Conservation (phyloP, 2,113 vertebrate species). For the Oncorhynchus kisutch region DNA sequence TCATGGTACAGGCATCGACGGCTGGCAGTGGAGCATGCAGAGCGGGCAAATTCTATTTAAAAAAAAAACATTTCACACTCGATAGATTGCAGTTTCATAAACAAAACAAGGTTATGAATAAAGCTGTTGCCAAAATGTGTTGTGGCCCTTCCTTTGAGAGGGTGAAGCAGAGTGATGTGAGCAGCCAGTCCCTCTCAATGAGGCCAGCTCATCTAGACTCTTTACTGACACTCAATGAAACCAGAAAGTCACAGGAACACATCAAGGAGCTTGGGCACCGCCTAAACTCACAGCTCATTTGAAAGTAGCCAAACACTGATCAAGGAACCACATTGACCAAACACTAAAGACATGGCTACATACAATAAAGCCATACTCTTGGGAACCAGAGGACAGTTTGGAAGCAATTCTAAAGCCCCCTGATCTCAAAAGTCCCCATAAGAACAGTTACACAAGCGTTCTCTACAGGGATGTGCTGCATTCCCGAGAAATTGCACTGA, state of each 20-base stretch:
- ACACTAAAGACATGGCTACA: no score
- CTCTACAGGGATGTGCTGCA: no score
- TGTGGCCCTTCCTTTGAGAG: background rate
- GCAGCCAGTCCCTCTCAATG: background rate
- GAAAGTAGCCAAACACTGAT: no score
- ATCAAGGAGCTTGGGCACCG: no score
- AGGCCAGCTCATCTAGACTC: background rate
- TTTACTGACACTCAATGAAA: background rate
- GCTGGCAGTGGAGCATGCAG: background rate
- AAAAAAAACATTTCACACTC: conserved; percentile 43
- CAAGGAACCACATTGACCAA: no score
- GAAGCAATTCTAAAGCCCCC: no score
- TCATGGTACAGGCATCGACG: background rate
- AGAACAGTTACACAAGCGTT: no score
- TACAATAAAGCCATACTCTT: no score
- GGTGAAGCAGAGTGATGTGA: background rate
- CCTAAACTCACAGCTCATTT: no score
- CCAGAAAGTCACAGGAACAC: background rate
- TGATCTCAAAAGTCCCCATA: no score
- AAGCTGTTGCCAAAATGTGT: conserved; percentile 7
- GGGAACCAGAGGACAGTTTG: no score
- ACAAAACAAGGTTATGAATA: conserved; percentile 16
- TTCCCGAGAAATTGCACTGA: no score
- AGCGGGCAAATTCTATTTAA: conserved; percentile 5
- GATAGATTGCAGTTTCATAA: conserved; percentile 19